Evolutionary conservation across 2,797 vertebrate species (phyloP), one percentile per base, ranked within the genome.

Genomic region (Heliangelus exortis): DNA sequence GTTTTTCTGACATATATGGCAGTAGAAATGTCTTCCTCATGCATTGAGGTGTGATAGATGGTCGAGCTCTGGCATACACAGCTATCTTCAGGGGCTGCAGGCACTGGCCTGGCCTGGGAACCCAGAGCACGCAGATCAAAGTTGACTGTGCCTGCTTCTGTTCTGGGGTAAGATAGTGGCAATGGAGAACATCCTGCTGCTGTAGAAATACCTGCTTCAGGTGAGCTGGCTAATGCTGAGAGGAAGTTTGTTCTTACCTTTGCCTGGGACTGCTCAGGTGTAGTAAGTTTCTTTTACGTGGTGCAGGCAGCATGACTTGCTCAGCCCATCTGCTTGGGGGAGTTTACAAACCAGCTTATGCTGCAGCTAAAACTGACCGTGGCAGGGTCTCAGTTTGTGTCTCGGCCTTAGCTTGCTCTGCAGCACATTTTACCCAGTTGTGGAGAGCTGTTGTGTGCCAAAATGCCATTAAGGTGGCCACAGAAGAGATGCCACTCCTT

Each of bases 231-330:
- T 93, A 54, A 33, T 50, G 54, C 58, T 78, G 31, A 68, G 85
- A 84, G 54, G 50, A 87, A 65, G 25, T 65, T 86, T 80, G 6
- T 80, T 81, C 74, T 25, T 75, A n/a, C 43, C 7, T 67, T 69
- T 84, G 18, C 15, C 25, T 72, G 58, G 36, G 47, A 57, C 33
- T 6, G 0, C 31, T 33, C 41, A 6, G 1, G 6, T 63, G 28
- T 78, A 50, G 81, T n/a, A 65, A 31, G 26, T 77, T 87, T 78
- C 45, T 78, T 63, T 53, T 54, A 22, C 63, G 31, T 50, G 41
- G 2, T 25, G 11, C 2, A 1, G 39, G 48, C 61, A 84, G 23
- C 4, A 1, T 74, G 48, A 65, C 53, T 73, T 0, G 0, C 55
- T 76, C 18, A 10, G 26, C 28, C 26, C 7, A 3, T 75, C 92